Evolutionary conservation across 2,113 vertebrate genomes (phyloP).

Genomic region (Fregata magnificens): DNA sequence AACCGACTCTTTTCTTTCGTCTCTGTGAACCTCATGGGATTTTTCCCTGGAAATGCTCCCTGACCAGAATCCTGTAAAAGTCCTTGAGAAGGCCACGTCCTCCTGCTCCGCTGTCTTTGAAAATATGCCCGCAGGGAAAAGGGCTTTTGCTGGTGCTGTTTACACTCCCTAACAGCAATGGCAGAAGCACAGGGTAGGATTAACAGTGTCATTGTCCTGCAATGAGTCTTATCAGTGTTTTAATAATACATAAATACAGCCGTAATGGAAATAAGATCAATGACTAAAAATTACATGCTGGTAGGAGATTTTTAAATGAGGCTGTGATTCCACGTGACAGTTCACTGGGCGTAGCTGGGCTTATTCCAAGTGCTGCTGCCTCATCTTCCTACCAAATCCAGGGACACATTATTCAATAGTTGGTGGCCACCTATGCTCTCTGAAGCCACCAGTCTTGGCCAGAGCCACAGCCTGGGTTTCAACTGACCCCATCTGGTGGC

Average conservation of each 20-base stretch:
- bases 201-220: background rate
- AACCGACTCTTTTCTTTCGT: background rate
- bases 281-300: background rate
- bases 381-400: background rate
- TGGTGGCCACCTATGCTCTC: background rate
- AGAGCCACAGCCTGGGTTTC: background rate
- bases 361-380: background rate
- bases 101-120: background rate
- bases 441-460: background rate
- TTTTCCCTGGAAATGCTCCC: background rate
- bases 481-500: accelerated
- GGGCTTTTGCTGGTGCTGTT: background rate
- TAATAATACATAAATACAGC: background rate
- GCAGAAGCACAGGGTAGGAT: background rate
- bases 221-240: background rate
- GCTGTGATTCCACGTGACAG: accelerated
- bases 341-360: background rate
- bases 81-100: background rate
- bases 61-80: background rate
- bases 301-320: background rate
- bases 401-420: accelerated
- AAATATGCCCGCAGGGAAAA: background rate
- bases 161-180: accelerated
- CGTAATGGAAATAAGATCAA: background rate
- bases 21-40: background rate